Evolutionary conservation across 2,797 vertebrate genomes (phyloP), one percentile per base, ranked within the genome.

Genomic region (Podarcis lilfordi): DNA sequence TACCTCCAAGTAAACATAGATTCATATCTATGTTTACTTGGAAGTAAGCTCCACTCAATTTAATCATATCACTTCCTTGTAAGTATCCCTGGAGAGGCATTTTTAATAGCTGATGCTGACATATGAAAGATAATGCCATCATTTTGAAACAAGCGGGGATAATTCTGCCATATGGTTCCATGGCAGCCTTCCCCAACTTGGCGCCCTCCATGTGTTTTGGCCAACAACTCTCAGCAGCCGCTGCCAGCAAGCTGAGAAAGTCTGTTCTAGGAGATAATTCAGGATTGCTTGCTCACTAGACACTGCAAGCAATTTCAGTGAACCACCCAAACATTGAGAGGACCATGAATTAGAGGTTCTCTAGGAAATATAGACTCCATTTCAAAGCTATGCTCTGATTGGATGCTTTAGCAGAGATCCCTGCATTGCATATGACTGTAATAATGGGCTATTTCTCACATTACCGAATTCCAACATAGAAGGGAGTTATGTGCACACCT

Each of bases 111-210:
- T 89, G 66, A 68, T 88, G 75, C 0, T 27, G 78, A 91, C 86
- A 91, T 72, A 84, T 92, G 75, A 90, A 61, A 76, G 25, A 74
- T 94, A 95, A 86, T 9, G 92, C 71, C 86, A 93, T 88, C 91
- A 86, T 86, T 94, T 91, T 89, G 91, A 94, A 94, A 88, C 89
- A 89, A 89, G 86, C 92, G 79, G 88, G 84, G 82, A 89, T 85
- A 81, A 43, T 29, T 80, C 87, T 92, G 75, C 69, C 61, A 13
- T 50, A 77, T 45, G 91, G 88, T 78, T 91, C 0, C 72, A 91
- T 43, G 37, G 59, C 61, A 64, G 61, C 61, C 61, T 64, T 64
- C 61, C 19, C 61, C 61, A 23, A 64, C 61, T 23, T 64, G 61
- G 21, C 6, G 19, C 61, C 61, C 61, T 64, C 61, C 21, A 2